Percentiles rank a stretch among this genome's conserved stretches.
Evolutionary conservation across 2,797 vertebrate species (phyloP).

Genomic region (Apogon talboti): DNA sequence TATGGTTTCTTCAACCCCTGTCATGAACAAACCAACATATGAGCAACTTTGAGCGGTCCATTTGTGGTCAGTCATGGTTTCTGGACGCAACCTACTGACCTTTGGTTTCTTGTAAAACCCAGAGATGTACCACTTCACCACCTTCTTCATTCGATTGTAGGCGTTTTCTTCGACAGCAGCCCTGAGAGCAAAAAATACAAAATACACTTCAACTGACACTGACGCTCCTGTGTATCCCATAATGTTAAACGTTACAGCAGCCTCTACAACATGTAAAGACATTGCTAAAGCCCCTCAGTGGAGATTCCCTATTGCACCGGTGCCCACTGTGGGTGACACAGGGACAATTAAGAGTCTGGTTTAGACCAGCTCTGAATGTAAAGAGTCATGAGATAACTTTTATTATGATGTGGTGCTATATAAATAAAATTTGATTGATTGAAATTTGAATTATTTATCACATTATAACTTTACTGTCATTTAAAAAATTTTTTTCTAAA

Average conservation of each 20-base stretch:
- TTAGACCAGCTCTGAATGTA: too few relatives aligned
- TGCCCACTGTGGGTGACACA: too few relatives aligned
- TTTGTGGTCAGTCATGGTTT: background rate
- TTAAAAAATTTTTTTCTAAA: too few relatives aligned
- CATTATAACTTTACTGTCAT: too few relatives aligned
- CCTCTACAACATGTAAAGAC: too few relatives aligned
- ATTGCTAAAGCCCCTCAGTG: too few relatives aligned
- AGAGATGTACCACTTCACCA: constrained; percentile 99
- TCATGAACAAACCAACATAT: background rate
- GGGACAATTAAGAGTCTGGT: too few relatives aligned
- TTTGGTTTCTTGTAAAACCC: constrained; percentile 99
- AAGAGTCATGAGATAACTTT: too few relatives aligned
- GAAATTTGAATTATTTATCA: too few relatives aligned
- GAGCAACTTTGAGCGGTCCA: background rate
- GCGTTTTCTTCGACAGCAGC: constrained; percentile 96
- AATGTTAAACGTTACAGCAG: background rate
- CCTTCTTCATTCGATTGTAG: constrained; percentile 96
- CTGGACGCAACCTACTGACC: constrained; percentile 73
- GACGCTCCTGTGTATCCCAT: background rate
- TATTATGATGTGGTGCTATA: too few relatives aligned
- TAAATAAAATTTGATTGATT: too few relatives aligned
- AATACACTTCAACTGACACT: background rate
- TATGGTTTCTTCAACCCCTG: constrained; percentile 99
- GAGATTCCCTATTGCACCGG: too few relatives aligned
- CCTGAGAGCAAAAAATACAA: constrained; percentile 70